Evolutionary conservation across 1,140 invertebrate species (phyloP), one percentile per base, ranked within the genome.

Genomic region (Sesamia nonagrioides): DNA sequence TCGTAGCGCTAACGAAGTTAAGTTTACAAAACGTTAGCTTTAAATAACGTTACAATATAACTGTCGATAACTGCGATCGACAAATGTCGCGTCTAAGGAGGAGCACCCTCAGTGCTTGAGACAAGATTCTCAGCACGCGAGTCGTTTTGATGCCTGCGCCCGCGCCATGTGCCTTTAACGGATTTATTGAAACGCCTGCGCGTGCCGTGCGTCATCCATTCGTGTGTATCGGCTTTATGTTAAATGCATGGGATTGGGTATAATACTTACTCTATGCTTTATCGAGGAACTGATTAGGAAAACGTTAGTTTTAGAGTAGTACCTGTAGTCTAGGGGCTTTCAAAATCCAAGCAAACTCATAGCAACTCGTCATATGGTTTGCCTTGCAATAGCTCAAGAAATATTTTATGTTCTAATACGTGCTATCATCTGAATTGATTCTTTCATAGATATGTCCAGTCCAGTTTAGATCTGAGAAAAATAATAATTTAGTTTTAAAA

Each of bases 161-260:
- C 50, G 66, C 74, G 86, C 91, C 92, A 93, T 94, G 92, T 93
- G 92, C 86, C 84, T 89, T 89, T 94, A 94, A 94, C 91, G 91
- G 92, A 93, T 94, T 94, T 94, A 91, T 90, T 89, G 86, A 87
- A 89, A 90, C 87, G 84, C 77, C 78, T 75, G 82, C 82, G 82
- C 82, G 82, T 83, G 81, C 84, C 82, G 81, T 83, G 66, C 79
- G 78, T 73, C 69, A 45, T 63, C 76, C 56, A 66, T 11, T 45
- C 21, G 45, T 35, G 7, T 40, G 27, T 27, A 68, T 18, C 42
- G 42, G 27, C 56, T 74, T 74, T 74, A 73, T 63, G 58, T 52
- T 58, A 13, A n/a, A n/a, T n/a, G 40, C 35, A 17, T 58, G 33
- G 0, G 45, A 17, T 50, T 73, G 13, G 18, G 18, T 7, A 21